Base-by-base conservation (phyloP, 1,140 invertebrate genomes). In the Eupristina koningsbergeri region DNA sequence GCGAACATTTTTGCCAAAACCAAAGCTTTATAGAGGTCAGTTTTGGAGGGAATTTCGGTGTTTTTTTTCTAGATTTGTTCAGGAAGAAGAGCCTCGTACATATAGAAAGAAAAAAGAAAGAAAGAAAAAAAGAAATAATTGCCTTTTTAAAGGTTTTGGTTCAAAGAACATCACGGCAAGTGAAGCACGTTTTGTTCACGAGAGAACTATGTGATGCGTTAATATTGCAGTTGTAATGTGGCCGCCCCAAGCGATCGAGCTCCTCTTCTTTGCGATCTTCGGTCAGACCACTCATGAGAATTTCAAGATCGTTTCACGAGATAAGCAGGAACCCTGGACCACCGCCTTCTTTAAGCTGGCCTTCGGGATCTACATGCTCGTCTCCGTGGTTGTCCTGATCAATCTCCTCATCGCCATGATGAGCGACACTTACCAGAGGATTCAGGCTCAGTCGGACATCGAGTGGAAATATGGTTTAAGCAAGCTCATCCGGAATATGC, bases 321-420 rank as follows among this genome's bases (percentile, higher is more conserved):
- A 81, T 6, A 73, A 63, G 58, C 96, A 96, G 90, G 95, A 96
- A 7, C 88, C 89, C 22, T 97, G 96, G 96, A 96, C 96, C 76
- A 95, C 94, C 87, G 95, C 95, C 87, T 93, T 97, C 85, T 97
- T 96, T 93, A 97, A 97, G 94, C 94, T 96, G 87, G 94, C 96
- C 82, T 96, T 96, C 92, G 96, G 96, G 80, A 96, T 98, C 88
- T 99, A 99, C 94, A 98, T 99, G 97, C 94, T 99, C 95, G 98
- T 99, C 82, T 99, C 98, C 77, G 96, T 99, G 85, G 97, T 99
- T 89, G 99, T 99, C 80, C 95, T 99, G 83, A 99, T 99, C 93
- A 99, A 99, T 94, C 95, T 99, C 82, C 96, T 99, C 88, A 99
- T 99, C 95, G 99, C 99, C 94, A 99, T 99, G 99, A 99, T 99